phyloP scores from a whole-genome alignment of 64 coral and sea anemone species.

The Montipora foliosa region DNA sequence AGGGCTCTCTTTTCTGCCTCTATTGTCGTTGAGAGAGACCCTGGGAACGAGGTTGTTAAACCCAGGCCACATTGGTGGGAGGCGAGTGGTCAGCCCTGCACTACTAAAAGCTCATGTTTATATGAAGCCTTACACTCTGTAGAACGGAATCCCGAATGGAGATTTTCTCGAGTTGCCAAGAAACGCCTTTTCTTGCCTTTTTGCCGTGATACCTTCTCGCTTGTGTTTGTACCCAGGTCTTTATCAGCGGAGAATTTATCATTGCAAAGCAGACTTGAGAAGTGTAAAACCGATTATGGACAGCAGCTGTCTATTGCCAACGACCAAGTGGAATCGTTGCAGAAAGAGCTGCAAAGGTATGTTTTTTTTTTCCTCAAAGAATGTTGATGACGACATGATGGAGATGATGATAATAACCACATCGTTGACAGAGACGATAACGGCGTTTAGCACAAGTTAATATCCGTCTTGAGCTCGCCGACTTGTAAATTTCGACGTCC shows the following conservation, averaged over 20 bases:
- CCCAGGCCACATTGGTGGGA: no score
- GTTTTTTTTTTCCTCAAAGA: background rate
- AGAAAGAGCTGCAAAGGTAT: slow-evolving; percentile 69
- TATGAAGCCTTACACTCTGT: no score
- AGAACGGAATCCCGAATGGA: background rate
- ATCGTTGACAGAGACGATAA: no score
- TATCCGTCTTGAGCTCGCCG: no score
- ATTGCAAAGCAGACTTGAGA: slow-evolving; percentile 49
- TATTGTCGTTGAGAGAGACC: no score
- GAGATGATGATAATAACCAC: no score
- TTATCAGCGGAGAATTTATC: slow-evolving; percentile 66
- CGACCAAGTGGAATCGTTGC: slow-evolving; percentile 54
- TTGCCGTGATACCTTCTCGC: background rate
- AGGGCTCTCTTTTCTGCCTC: no score
- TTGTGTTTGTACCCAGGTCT: slow-evolving; percentile 44
- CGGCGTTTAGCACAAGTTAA: no score
- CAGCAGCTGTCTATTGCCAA: slow-evolving; percentile 53
- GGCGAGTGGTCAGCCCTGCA: no score
- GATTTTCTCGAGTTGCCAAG: background rate
- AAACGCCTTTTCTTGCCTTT: background rate
- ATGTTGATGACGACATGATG: background rate
- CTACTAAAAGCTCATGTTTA: no score
- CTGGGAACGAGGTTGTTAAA: no score
- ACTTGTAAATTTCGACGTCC: no score
- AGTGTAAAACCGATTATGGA: slow-evolving; percentile 62